A percentile compares a stretch with the other conserved stretches of the same genome.
Evolutionary conservation across 2,888 invertebrate species (phyloP).

Genomic region (Hirtodrosophila confusa): DNA sequence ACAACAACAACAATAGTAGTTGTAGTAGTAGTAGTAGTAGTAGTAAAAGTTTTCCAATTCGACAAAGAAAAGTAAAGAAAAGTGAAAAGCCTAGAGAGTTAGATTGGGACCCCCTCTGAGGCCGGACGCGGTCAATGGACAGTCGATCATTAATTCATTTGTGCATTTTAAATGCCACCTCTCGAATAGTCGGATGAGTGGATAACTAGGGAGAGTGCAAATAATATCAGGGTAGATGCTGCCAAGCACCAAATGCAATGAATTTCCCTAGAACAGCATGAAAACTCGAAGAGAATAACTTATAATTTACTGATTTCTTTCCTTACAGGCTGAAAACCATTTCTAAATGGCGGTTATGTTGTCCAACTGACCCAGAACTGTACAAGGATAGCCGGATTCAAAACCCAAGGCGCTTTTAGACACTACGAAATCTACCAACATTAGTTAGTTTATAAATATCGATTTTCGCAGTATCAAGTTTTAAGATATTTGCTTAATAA

Average conservation of each 20-base stretch:
- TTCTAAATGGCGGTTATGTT: no score
- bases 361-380: no score
- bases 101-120: slow-evolving; percentile 40
- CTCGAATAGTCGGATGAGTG: slow-evolving; percentile 43
- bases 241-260: background rate
- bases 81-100: slow-evolving; percentile 62
- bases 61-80: slow-evolving; percentile 62
- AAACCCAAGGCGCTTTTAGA: no score
- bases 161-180: slow-evolving; percentile 46
- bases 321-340: no score
- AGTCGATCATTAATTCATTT: slow-evolving; percentile 57
- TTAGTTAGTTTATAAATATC: no score
- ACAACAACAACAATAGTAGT: slow-evolving; percentile 30
- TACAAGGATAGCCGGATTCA: no score
- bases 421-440: no score
- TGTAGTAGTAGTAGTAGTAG: slow-evolving; percentile 16
- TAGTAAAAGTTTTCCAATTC: slow-evolving; percentile 72
- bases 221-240: background rate
- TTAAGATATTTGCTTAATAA: no score
- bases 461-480: no score
- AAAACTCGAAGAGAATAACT: no score
- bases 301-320: no score
- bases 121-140: slow-evolving; percentile 43
- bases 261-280: background rate
- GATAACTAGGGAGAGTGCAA: slow-evolving; percentile 31